phyloP scores from a whole-genome alignment of 2,888 invertebrate species.

The Sphaerophoria taeniata region DNA sequence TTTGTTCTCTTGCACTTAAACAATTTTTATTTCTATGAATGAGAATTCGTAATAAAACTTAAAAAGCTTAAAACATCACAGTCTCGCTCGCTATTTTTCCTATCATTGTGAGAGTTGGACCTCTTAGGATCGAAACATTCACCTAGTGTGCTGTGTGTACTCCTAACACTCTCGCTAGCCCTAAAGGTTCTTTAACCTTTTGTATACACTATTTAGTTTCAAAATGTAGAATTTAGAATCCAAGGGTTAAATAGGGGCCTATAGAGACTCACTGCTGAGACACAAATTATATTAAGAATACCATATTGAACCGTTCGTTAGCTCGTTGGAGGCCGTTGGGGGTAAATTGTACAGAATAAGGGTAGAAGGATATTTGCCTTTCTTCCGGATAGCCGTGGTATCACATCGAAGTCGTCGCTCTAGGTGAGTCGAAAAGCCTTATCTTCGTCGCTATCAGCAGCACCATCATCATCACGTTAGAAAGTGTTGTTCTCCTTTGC shows the following conservation, averaged over 20 bases:
- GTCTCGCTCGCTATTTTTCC: neutral
- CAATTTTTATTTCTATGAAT: no score
- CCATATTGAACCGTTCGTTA: slow-evolving; percentile 48
- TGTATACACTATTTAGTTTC: slow-evolving; percentile 9
- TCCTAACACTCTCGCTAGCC: neutral
- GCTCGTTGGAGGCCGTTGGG: slow-evolving; percentile 19
- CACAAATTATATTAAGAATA: slow-evolving; percentile 63
- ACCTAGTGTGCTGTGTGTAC: no score
- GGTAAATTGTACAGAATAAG: slow-evolving; percentile 42
- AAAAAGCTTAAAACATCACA: neutral
- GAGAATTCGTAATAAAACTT: no score
- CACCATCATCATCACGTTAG: slow-evolving; percentile 16
- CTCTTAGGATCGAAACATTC: slow-evolving; percentile 1
- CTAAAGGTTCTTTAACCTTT: slow-evolving; percentile 61
- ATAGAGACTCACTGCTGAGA: slow-evolving; percentile 28
- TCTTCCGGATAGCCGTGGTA: slow-evolving; percentile 43
- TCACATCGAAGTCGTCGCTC: slow-evolving; percentile 57
- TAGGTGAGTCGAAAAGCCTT: slow-evolving; percentile 1
- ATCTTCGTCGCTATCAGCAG: slow-evolving; percentile 48
- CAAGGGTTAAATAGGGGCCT: slow-evolving; percentile 43
- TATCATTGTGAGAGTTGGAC: slow-evolving; percentile 21
- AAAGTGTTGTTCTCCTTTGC: slow-evolving; percentile 36
- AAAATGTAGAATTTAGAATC: slow-evolving; percentile 6
- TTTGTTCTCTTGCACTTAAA: no score
- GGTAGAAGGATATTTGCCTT: slow-evolving; percentile 44